A percentile compares a stretch with the other conserved stretches of the same genome.
Conservation (phyloP, 2,888 invertebrate genomes). For the Acleris sparsana region DNA sequence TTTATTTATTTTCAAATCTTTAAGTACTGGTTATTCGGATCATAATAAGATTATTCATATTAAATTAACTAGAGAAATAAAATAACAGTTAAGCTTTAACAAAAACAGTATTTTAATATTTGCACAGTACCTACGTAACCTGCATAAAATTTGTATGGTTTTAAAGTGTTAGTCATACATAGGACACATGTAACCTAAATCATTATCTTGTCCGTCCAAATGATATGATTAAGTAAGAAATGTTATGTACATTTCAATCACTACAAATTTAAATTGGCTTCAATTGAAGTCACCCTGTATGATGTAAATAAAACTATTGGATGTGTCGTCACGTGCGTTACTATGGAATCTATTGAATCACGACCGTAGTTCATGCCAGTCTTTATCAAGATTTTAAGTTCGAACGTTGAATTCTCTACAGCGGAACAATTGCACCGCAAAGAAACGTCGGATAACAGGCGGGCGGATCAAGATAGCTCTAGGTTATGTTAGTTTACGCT, state of each 20-base stretch:
- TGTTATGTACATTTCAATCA: slow-evolving; percentile 28
- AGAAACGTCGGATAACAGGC: slow-evolving; percentile 11
- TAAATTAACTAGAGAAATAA: no score
- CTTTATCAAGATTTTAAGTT: neutral
- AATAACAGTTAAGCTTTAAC: no score
- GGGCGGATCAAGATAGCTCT: slow-evolving; percentile 21
- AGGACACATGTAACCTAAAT: no score
- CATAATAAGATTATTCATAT: no score
- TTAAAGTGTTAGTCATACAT: no score
- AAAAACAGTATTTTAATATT: no score
- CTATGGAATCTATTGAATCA: slow-evolving; percentile 34
- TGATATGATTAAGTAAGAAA: slow-evolving; percentile 15
- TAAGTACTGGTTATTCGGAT: neutral
- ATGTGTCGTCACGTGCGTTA: slow-evolving; percentile 52
- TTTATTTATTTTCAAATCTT: slow-evolving; percentile 5
- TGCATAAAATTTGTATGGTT: no score
- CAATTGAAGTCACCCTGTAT: slow-evolving; percentile 61
- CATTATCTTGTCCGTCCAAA: slow-evolving; percentile 1
- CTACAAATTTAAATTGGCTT: slow-evolving; percentile 53
- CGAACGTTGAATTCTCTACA: neutral
- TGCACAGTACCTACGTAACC: no score
- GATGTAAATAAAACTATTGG: slow-evolving; percentile 59
- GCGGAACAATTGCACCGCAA: neutral
- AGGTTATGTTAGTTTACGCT: slow-evolving; percentile 27
- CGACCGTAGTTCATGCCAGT: slow-evolving; percentile 16